Percentiles rank a stretch among this genome's conserved stretches.
Evolutionary conservation across 2,113 vertebrate species (phyloP).

Genomic region (Hiodon tergisus): DNA sequence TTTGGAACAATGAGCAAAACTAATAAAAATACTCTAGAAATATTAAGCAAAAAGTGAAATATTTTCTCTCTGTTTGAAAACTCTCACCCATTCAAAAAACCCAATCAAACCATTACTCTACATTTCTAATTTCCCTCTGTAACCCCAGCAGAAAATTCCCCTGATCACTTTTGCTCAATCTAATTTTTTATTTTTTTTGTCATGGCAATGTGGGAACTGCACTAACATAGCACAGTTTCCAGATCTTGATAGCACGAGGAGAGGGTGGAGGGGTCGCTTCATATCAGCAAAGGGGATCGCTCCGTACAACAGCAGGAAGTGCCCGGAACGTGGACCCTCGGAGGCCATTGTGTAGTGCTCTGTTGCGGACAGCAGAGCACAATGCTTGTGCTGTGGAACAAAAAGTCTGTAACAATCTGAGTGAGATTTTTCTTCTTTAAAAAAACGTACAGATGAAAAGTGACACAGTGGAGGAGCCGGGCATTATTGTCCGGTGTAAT

Average conservation of each 20-base stretch:
- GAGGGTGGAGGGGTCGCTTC: slow-evolving; percentile 25
- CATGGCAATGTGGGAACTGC: slow-evolving; percentile 32
- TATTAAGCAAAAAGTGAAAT: no score
- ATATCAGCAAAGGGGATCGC: slow-evolving; percentile 33
- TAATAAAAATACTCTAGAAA: no score
- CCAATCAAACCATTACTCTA: no score
- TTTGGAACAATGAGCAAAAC: no score
- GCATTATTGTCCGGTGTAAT: no score
- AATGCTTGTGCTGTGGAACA: slow-evolving; percentile 5
- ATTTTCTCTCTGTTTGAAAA: no score
- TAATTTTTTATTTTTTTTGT: not conserved
- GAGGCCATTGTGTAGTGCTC: slow-evolving; percentile 31
- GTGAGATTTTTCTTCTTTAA: not conserved
- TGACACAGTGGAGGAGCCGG: no score
- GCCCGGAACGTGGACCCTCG: slow-evolving; percentile 22
- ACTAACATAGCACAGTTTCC: slow-evolving; percentile 18
- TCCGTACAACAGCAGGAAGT: slow-evolving; percentile 39
- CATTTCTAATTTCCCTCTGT: no score
- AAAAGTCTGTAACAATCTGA: slow-evolving; percentile 11
- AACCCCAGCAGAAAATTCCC: no score
- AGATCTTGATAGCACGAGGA: slow-evolving; percentile 33
- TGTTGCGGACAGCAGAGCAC: not conserved
- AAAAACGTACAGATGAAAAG: no score
- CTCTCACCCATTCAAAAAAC: no score
- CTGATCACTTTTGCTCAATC: no score